A percentile compares a stretch with the other conserved stretches of the same genome.
phyloP scores from a whole-genome alignment of 1,140 invertebrate genomes.

The Pogonomyrmex californicus region DNA sequence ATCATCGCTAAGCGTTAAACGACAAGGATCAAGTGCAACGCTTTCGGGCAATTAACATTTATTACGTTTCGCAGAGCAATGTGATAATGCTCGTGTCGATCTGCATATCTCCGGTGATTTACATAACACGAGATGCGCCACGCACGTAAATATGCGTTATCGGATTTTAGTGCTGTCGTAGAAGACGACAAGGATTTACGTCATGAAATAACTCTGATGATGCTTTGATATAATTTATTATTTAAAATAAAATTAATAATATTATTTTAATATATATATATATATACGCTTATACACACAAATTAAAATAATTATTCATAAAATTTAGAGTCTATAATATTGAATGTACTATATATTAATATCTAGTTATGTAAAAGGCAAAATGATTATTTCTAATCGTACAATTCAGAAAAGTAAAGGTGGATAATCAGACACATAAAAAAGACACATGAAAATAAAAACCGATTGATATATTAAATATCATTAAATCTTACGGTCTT shows the following conservation, averaged over 20 bases:
- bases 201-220: background rate
- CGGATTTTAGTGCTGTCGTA: background rate
- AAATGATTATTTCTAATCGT: background rate
- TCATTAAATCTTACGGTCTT: background rate
- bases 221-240: background rate
- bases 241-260: background rate
- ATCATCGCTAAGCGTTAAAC: background rate
- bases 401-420: background rate
- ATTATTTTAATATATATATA: background rate
- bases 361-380: background rate
- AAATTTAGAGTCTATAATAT: background rate
- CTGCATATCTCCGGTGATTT: slow-evolving; percentile 46
- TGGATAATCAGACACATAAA: background rate
- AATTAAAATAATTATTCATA: background rate
- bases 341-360: background rate
- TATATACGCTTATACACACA: too few relatives aligned
- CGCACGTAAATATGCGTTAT: slow-evolving; percentile 26
- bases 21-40: slow-evolving; percentile 7
- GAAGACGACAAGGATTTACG: background rate
- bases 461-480: background rate
- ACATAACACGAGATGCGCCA: slow-evolving; percentile 33
- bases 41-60: slow-evolving; percentile 43
- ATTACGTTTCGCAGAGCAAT: slow-evolving; percentile 14
- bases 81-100: slow-evolving; percentile 32
- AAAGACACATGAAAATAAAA: background rate